A percentile compares a stretch with the other conserved stretches of the same genome.
These are phyloP conservation scores for Amphiprion percula DNA, from an alignment of 2,113 vertebrate species.

Conservation along the genomic window DNA sequence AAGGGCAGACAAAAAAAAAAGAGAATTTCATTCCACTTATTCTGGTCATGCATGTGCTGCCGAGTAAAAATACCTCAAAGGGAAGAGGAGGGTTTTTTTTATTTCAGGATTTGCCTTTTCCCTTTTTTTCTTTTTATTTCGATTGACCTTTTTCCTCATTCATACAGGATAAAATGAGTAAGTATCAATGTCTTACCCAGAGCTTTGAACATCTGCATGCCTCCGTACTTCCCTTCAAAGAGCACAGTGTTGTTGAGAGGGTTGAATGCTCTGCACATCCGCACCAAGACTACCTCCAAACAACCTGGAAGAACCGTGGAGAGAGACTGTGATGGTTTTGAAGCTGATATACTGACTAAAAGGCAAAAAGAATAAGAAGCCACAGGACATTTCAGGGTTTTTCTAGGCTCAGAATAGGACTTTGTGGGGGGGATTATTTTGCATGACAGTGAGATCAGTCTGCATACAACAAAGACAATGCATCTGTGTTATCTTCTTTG, in stretches of 20 bases:
- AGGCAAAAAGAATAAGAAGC: not conserved
- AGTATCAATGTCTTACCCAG: slow-evolving; percentile 86
- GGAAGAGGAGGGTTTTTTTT: not conserved
- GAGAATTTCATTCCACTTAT: slow-evolving; percentile 11
- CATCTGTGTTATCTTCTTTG: no score
- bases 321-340: not conserved
- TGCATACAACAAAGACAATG: no score
- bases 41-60: slow-evolving; percentile 36
- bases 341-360: slow-evolving; percentile 2
- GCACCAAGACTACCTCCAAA: slow-evolving; percentile 98
- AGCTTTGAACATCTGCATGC: slow-evolving; percentile 99
- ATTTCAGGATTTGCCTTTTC: not conserved
- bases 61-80: slow-evolving; percentile 17
- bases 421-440: no score
- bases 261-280: slow-evolving; percentile 99
- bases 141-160: not conserved
- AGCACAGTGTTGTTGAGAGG: slow-evolving; percentile 99
- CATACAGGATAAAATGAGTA: not conserved
- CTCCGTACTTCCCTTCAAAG: slow-evolving; percentile 99
- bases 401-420: no score
- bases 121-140: not conserved
- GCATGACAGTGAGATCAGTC: no score
- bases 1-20: slow-evolving; percentile 36
- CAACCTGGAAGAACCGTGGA: slow-evolving; percentile 86
- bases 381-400: not conserved